Evolutionary conservation across 2,113 vertebrate genomes (phyloP).

Genomic region (Alethe castanea): DNA sequence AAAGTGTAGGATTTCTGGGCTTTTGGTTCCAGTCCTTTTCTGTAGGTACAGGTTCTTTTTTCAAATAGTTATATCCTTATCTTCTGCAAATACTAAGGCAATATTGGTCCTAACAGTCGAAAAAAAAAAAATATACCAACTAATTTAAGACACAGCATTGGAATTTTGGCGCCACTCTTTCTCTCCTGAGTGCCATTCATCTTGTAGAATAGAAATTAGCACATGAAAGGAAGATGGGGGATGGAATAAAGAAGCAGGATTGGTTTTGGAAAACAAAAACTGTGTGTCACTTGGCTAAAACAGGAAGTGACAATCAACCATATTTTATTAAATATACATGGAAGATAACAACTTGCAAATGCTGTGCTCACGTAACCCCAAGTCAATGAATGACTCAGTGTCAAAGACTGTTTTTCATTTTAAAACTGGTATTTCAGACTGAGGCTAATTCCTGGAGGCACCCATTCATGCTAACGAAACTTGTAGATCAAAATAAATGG

Average conservation of each 20-base stretch:
- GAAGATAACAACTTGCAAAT: neutral
- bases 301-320: neutral
- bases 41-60: neutral
- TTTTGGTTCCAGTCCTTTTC: neutral
- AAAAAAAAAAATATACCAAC: neutral
- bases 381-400: neutral
- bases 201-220: neutral
- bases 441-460: neutral
- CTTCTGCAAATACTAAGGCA: neutral
- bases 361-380: neutral
- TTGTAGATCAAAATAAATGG: neutral
- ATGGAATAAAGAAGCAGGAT: neutral
- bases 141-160: neutral
- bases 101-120: neutral
- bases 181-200: neutral
- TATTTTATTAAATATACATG: conserved; percentile 15
- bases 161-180: neutral
- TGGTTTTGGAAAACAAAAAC: neutral
- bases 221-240: neutral
- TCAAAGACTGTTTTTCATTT: neutral
- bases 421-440: neutral
- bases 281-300: neutral
- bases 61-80: neutral
- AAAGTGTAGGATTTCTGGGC: neutral
- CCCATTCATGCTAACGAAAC: neutral